These are phyloP conservation scores for Pristionchus pacificus DNA, from an alignment of 1,140 invertebrate genomes.

Conservation along the genomic window DNA sequence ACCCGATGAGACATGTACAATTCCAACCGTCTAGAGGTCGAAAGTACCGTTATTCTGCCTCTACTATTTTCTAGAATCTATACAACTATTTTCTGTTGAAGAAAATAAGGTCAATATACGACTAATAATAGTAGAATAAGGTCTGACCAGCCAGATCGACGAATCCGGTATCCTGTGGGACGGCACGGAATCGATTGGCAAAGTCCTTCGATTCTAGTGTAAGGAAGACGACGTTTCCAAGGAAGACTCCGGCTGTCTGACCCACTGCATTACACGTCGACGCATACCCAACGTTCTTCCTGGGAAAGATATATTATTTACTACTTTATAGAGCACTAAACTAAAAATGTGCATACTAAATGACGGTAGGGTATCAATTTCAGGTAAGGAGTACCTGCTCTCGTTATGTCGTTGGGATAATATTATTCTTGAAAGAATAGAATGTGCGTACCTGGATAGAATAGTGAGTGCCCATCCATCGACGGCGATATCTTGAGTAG, in stretches of 20 bases:
- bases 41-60: too few species aligned
- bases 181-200: conserved; percentile 85
- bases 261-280: conserved; percentile 98
- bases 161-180: conserved; percentile 70
- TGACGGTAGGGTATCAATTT: neutral
- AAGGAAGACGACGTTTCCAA: conserved; percentile 94
- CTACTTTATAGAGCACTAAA: too few species aligned
- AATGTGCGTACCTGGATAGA: conserved; percentile 72
- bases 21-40: too few species aligned
- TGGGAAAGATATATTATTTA: conserved; percentile 55
- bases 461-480: conserved; percentile 99
- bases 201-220: conserved; percentile 93
- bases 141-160: conserved; percentile 81
- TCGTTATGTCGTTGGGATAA: too few species aligned
- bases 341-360: neutral
- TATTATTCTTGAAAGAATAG: too few species aligned
- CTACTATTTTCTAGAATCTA: too few species aligned
- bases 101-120: too few species aligned
- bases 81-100: too few species aligned
- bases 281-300: conserved; percentile 91
- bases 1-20: too few species aligned
- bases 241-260: conserved; percentile 92
- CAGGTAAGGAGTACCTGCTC: too few species aligned
- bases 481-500: conserved; percentile 98
- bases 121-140: too few species aligned